These are phyloP conservation scores for Saguinus imperator DNA, from an alignment of 2,113 vertebrate genomes.

Conservation along the genomic window DNA sequence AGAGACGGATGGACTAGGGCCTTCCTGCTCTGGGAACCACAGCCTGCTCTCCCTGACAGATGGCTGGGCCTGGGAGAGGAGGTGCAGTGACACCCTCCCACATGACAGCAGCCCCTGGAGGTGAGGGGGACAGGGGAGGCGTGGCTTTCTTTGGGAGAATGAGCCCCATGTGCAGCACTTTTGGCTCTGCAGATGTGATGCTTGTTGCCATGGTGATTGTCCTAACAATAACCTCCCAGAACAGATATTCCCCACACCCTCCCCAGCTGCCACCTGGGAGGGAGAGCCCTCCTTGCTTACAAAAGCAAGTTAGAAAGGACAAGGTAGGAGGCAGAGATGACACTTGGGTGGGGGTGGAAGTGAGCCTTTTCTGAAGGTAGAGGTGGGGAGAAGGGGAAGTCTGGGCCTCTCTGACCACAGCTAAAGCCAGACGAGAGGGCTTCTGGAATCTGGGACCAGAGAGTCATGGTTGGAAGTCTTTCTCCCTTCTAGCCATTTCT, in stretches of 20 bases:
- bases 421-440: not conserved
- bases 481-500: not conserved
- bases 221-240: conserved; percentile 80
- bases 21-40: not conserved
- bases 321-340: conserved; percentile 61
- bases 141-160: conserved; percentile 46
- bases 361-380: not conserved
- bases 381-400: not conserved
- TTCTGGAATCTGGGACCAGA: not conserved
- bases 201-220: conserved; percentile 75
- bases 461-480: not conserved
- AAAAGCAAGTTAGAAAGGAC: conserved; percentile 51
- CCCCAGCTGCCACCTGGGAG: conserved; percentile 78
- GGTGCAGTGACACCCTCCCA: not conserved
- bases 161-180: conserved; percentile 66
- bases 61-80: not conserved
- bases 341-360: not conserved
- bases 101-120: not conserved
- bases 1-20: not conserved
- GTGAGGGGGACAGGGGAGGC: not conserved
- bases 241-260: conserved; percentile 71
- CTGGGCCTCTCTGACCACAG: not conserved
- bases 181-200: conserved; percentile 76
- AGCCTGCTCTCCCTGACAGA: not conserved
- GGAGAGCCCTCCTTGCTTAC: conserved; percentile 59